These are phyloP conservation scores for Lycocorax pyrrhopterus DNA, from an alignment of 2,113 vertebrate species.

Conservation along the genomic window DNA sequence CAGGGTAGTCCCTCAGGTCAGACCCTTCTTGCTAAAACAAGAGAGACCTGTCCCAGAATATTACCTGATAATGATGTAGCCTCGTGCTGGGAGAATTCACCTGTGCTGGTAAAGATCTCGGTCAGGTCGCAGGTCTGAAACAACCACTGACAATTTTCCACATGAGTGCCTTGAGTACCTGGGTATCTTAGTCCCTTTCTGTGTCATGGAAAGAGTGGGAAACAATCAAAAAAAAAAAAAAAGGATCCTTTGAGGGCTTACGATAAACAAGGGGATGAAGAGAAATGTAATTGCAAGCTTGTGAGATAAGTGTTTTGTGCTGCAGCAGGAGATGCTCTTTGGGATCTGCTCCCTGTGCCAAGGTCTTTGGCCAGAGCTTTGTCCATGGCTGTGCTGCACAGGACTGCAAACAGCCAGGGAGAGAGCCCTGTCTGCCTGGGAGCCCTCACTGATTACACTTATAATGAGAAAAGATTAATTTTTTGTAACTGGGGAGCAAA, in stretches of 20 bases:
- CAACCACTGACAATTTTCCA: neutral
- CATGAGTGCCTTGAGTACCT: neutral
- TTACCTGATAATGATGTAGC: neutral
- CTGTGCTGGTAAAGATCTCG: neutral
- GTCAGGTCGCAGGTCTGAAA: neutral
- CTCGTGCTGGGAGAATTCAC: neutral
- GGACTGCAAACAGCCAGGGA: neutral
- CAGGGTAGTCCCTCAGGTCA: neutral
- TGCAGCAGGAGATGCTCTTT: neutral
- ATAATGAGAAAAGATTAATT: neutral
- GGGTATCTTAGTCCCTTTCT: neutral
- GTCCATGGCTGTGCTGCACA: neutral
- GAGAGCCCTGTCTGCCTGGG: neutral
- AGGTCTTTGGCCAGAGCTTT: neutral
- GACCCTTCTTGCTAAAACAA: neutral
- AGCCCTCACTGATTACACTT: neutral
- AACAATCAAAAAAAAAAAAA: neutral
- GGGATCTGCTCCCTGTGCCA: neutral
- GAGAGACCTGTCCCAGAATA: neutral
- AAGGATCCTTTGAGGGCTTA: neutral
- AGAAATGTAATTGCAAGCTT: neutral
- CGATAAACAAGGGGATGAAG: neutral
- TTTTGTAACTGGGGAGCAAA: neutral
- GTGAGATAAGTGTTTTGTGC: neutral
- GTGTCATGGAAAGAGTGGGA: neutral